These are phyloP conservation scores for Augochlorella aurata DNA, from an alignment of 2,888 invertebrate species.

Conservation along the genomic window DNA sequence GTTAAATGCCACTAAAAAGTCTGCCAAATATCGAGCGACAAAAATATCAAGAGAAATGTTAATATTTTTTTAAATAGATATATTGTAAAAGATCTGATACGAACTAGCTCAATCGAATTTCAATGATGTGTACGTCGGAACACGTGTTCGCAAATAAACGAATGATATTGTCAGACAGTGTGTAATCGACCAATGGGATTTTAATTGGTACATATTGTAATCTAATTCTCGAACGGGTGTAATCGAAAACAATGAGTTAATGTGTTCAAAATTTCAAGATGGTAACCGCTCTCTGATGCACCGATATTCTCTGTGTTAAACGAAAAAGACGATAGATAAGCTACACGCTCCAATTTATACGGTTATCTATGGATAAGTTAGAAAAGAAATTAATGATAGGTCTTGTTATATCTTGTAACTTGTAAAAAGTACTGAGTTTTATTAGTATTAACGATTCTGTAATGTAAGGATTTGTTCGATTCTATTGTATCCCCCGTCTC, in stretches of 20 bases:
- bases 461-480: constrained; percentile 76
- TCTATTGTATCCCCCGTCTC: constrained; percentile 64
- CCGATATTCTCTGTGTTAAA: constrained; percentile 72
- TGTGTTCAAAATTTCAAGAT: constrained; percentile 63
- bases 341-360: constrained; percentile 71
- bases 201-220: constrained; percentile 40
- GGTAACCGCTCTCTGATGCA: constrained; percentile 62
- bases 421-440: constrained; percentile 82
- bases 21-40: constrained; percentile 57
- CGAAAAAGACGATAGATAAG: constrained; percentile 67
- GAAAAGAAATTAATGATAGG: constrained; percentile 73
- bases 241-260: constrained; percentile 34
- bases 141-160: neutral
- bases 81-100: constrained; percentile 36
- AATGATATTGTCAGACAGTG: constrained; percentile 31
- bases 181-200: constrained; percentile 6
- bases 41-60: constrained; percentile 52
- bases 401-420: constrained; percentile 81
- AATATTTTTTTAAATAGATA: constrained; percentile 46
- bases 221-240: constrained; percentile 42
- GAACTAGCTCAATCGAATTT: constrained; percentile 24
- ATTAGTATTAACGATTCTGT: constrained; percentile 79
- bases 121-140: neutral
- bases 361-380: constrained; percentile 68
- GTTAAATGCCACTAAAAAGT: constrained; percentile 50